These are phyloP conservation scores for Aromia moschata DNA, from an alignment of 2,888 invertebrate genomes.

Conservation along the genomic window DNA sequence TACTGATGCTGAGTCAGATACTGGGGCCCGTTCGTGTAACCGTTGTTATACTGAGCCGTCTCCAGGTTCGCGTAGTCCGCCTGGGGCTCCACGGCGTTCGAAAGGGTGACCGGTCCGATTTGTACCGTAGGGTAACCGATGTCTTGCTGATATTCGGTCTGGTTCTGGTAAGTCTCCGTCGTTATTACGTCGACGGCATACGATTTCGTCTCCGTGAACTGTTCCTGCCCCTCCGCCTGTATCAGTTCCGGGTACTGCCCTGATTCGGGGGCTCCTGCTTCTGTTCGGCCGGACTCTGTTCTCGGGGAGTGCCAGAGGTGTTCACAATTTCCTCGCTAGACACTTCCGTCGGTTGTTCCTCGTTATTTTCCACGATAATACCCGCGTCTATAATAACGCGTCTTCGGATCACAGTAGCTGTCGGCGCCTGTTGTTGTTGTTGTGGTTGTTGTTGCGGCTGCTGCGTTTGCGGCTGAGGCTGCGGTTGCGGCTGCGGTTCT, in stretches of 20 bases:
- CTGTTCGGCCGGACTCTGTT: constrained; percentile 35
- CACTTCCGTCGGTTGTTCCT: constrained; percentile 51
- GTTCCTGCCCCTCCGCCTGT: constrained; percentile 23
- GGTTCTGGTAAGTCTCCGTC: constrained; percentile 20
- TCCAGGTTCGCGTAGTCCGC: constrained; percentile 72
- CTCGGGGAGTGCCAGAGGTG: constrained; percentile 39
- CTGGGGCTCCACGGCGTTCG: constrained; percentile 51
- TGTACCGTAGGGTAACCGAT: constrained; percentile 35
- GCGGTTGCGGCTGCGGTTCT: constrained; percentile 20
- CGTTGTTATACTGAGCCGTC: constrained; percentile 65
- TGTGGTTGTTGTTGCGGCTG: constrained; percentile 22
- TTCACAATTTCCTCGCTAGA: constrained; percentile 58
- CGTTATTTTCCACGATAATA: constrained; percentile 55
- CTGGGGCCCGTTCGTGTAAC: constrained; percentile 50
- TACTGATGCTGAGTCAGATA: constrained; percentile 54
- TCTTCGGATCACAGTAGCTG: constrained; percentile 48
- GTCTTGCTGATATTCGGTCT: constrained; percentile 32
- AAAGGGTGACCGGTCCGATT: constrained; percentile 32
- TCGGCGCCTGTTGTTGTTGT: constrained; percentile 25
- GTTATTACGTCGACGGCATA: constrained; percentile 29
- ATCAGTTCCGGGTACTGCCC: constrained; percentile 24
- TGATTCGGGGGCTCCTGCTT: constrained; percentile 30
- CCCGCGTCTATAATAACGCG: constrained; percentile 60
- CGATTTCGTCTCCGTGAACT: constrained; percentile 28
- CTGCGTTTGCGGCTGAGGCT: constrained; percentile 5